phyloP scores from a whole-genome alignment of 2,797 vertebrate genomes.

The Zalophus californianus region DNA sequence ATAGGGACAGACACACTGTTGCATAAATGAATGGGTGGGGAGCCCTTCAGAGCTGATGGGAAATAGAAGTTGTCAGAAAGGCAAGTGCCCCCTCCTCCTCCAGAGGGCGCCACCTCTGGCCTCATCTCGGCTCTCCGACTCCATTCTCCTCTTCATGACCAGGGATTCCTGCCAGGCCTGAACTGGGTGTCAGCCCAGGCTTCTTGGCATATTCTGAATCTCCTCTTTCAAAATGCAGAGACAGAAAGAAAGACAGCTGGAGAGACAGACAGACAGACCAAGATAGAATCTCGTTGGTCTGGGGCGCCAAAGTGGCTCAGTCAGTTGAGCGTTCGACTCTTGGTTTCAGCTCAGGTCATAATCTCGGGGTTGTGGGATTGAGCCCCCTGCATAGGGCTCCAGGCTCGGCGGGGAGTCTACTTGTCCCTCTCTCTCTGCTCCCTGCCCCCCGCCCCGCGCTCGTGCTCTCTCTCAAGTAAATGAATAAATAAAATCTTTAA shows the following conservation, averaged over 20 bases:
- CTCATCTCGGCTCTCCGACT: not conserved
- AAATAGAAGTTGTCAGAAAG: not conserved
- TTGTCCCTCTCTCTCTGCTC: not conserved
- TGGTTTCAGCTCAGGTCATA: not conserved
- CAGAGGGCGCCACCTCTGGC: not conserved
- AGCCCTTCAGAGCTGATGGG: not conserved
- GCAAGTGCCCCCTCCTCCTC: not conserved
- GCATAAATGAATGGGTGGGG: not conserved
- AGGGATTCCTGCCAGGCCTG: not conserved
- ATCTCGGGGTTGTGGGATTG: not conserved
- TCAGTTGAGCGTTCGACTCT: accelerated
- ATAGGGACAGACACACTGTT: not conserved
- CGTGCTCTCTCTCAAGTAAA: not conserved
- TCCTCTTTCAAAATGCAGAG: not conserved
- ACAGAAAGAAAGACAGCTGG: not conserved
- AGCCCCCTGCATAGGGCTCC: not conserved
- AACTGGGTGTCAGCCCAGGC: not conserved
- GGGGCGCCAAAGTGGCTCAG: not conserved
- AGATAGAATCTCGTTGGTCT: not conserved
- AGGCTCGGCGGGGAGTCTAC: not conserved
- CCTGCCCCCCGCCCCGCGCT: not conserved
- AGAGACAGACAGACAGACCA: not conserved
- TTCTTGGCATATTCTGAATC: not conserved
- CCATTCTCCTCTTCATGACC: not conserved
- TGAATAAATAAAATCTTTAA: not conserved